A percentile compares a stretch with the other conserved stretches of the same genome.
Conservation (phyloP, 1,140 invertebrate genomes). For the Pachyrhynchus sulphureomaculatus region DNA sequence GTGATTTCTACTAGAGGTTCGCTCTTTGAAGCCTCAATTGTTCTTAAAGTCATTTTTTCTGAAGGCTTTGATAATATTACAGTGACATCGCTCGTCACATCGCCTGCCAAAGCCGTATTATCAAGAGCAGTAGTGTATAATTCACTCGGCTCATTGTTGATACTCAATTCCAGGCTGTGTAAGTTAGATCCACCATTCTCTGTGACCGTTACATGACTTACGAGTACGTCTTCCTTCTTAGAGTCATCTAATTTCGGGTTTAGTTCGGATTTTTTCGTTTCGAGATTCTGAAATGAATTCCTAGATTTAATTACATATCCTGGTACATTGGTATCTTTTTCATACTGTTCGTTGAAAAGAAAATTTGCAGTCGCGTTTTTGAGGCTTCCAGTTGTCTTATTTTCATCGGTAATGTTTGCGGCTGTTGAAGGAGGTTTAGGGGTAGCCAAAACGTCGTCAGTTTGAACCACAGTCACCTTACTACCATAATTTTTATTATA, state of each 20-base stretch:
- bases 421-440: neutral
- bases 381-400: conserved; percentile 18
- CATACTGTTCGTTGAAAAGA: conserved; percentile 41
- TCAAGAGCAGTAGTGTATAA: conserved; percentile 43
- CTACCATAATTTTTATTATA: conserved; percentile 24
- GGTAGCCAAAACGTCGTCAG: neutral
- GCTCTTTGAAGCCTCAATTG: conserved; percentile 1
- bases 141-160: conserved; percentile 38
- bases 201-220: conserved; percentile 40
- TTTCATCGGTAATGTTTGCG: conserved; percentile 30
- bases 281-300: conserved; percentile 58
- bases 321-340: conserved; percentile 57
- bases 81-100: conserved; percentile 23
- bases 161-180: conserved; percentile 39
- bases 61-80: conserved; percentile 26
- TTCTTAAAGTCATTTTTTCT: conserved; percentile 12
- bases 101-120: conserved; percentile 8
- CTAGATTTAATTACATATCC: conserved; percentile 62
- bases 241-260: conserved; percentile 53
- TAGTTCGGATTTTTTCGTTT: conserved; percentile 50
- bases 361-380: conserved; percentile 35
- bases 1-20: conserved; percentile 19
- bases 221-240: conserved; percentile 45
- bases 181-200: conserved; percentile 34
- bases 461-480: conserved; percentile 16